Evolutionary conservation across 2,888 invertebrate genomes (phyloP), one percentile per base, ranked within the genome.

Genomic region (Drosophila diplacantha): DNA sequence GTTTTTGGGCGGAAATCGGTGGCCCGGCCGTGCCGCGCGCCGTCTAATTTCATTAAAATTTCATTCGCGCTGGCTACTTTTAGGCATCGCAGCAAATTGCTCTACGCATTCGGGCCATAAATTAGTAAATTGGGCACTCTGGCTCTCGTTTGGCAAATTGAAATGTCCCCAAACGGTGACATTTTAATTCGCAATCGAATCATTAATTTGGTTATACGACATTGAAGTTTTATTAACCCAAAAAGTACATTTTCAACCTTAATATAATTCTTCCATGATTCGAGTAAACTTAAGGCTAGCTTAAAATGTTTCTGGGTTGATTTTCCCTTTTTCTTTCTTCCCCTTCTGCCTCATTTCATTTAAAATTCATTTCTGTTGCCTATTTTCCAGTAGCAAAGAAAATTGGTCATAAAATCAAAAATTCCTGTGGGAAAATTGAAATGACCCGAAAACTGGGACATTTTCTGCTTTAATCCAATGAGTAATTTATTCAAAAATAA

Each of bases 1-100:
- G 66, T 44, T 44, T 44, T 18, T 44, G 44, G 66, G 58, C 67
- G 65, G 65, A 66, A 65, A 65, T 65, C 67, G 65, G 50, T 47
- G 35, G 44, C 20, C 56, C 34, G 60, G 22, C 16, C 58, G n/a
- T 12, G 24, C 24, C 22, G 3, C 9, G 5, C 26, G 26, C 29
- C 29, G 26, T 66, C 65, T 58, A 66, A 66, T 66, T 57, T 67
- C 67, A 51, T 63, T 63, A 63, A 63, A 63, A 52, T 63, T 52
- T 63, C 44, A 64, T 63, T 47, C 22, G 49, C 49, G 11, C n/a
- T 38, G 51, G 38, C 64, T 34, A 53, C 63, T 31, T 41, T 47
- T 46, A 34, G 18, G 31, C 22, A 55, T 11, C 22, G 12, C 16
- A 31, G 14, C 43, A 52, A 52, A 53, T 53, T 49, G 52, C 37